A percentile compares a stretch with the other conserved stretches of the same genome.
These are phyloP conservation scores for Spondyliosoma cantharus DNA, from an alignment of 2,797 vertebrate species.

Conservation along the genomic window DNA sequence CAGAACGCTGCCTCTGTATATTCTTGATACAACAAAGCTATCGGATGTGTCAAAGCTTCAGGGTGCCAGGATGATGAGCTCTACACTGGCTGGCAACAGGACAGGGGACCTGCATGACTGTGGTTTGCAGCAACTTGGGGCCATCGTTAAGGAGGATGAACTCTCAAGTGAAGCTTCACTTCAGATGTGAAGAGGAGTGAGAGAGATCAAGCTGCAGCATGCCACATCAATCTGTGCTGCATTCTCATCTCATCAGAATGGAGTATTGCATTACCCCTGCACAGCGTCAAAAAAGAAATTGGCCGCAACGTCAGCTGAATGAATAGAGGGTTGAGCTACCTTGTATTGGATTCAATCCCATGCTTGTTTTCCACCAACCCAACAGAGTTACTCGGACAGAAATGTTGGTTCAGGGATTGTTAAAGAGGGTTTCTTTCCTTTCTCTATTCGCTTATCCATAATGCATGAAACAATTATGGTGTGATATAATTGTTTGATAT, in stretches of 20 bases:
- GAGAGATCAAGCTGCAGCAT: neutral
- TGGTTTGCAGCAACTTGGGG: too few relatives aligned
- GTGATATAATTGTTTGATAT: neutral
- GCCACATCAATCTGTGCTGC: accelerated
- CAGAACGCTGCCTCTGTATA: neutral
- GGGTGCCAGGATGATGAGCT: too few relatives aligned
- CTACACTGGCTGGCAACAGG: too few relatives aligned
- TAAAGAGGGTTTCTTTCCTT: too few relatives aligned
- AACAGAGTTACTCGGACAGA: too few relatives aligned
- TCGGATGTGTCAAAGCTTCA: neutral
- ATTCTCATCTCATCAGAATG: neutral
- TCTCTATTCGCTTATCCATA: neutral
- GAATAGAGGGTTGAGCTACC: too few relatives aligned
- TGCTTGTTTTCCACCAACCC: too few relatives aligned
- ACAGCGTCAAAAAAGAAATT: neutral
- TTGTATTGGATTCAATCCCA: too few relatives aligned
- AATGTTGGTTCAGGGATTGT: too few relatives aligned
- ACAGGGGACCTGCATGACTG: neutral
- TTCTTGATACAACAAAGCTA: neutral
- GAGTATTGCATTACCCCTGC: neutral
- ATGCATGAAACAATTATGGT: neutral
- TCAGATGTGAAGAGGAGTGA: neutral
- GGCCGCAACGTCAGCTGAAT: neutral
- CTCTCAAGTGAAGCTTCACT: neutral
- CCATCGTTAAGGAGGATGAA: too few relatives aligned